A percentile compares a stretch with the other conserved stretches of the same genome.
Evolutionary conservation across 2,888 invertebrate species (phyloP).

Genomic region (Hypselothyrea guttata): DNA sequence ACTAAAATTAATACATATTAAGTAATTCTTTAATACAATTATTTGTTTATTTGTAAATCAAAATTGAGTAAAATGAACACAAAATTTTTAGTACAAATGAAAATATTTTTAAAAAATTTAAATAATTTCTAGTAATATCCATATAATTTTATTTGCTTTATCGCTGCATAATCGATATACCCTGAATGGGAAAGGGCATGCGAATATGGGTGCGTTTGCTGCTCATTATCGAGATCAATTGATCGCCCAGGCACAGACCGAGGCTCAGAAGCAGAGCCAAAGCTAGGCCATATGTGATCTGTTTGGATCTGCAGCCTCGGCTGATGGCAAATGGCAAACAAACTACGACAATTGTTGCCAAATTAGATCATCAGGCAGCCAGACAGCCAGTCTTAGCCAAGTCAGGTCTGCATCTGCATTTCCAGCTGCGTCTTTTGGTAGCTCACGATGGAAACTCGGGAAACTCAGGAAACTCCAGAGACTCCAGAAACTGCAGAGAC

Average conservation of each 20-base stretch:
- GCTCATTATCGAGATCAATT: constrained; percentile 81
- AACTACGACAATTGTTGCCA: constrained; percentile 80
- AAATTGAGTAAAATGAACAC: too few species aligned
- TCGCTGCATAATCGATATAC: neutral
- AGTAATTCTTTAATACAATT: too few species aligned
- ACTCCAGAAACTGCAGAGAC: constrained; percentile 28
- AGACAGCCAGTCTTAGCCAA: constrained; percentile 42
- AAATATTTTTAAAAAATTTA: too few species aligned
- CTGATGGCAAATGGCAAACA: constrained; percentile 34
- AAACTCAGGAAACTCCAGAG: constrained; percentile 38
- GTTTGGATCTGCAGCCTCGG: constrained; percentile 23
- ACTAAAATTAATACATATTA: too few species aligned
- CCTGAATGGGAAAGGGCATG: constrained; percentile 5
- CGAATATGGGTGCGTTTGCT: constrained; percentile 77
- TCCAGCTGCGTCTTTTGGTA: neutral
- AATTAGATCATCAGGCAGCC: constrained; percentile 81
- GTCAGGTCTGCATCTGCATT: constrained; percentile 24
- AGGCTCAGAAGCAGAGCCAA: constrained; percentile 31
- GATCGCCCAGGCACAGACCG: constrained; percentile 70
- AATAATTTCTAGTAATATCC: neutral
- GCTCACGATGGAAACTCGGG: constrained; percentile 52
- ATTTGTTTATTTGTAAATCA: too few species aligned
- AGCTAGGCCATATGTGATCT: neutral
- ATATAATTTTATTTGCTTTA: neutral
- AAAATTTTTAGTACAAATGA: too few species aligned